Evolutionary conservation across 1,140 invertebrate species (phyloP), one percentile per base, ranked within the genome.

Genomic region (Macrotrachela quadricornifera): DNA sequence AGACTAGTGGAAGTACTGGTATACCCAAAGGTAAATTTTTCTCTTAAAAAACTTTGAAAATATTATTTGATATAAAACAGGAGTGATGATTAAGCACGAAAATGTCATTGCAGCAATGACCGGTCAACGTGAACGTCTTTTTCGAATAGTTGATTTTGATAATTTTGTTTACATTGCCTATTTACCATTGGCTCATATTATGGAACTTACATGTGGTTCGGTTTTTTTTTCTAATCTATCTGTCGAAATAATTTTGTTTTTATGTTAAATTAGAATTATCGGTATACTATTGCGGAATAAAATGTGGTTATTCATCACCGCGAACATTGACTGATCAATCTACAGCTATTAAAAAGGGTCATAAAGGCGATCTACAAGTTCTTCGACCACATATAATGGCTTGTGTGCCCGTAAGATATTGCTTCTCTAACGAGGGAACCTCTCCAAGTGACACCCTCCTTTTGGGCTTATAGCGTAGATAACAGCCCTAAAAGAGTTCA

Each of bases 241-340:
- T n/a, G n/a, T n/a, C n/a, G n/a, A n/a, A n/a, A n/a, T n/a, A n/a
- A n/a, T n/a, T n/a, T n/a, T n/a, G n/a, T n/a, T n/a, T n/a, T n/a
- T n/a, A n/a, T n/a, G n/a, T n/a, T n/a, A n/a, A n/a, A n/a, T n/a
- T n/a, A n/a, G n/a, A 78, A 62, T 65, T 72, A 15, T 69, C 73
- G 46, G 76, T 74, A 60, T 58, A 78, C 46, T 62, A 74, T 13
- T 69, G 71, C 63, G 92, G 90, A 36, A 79, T 90, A 14, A 77
- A 80, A 6, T 90, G 97, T 65, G 92, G 91, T 10, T 97, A 96
- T 69, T 92, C 87, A 1, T 87, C 86, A 0, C 83, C 91, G 0
- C 70, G 87, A 18, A 97, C 92, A 0, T 79, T 97, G 74, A 82
- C 92, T 42, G 90, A 97, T 67, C 80, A 68, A 6, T 86, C 87